Evolutionary conservation across 2,797 vertebrate species (phyloP), one percentile per base, ranked within the genome.

Genomic region (Microctenopoma steveboyesi): DNA sequence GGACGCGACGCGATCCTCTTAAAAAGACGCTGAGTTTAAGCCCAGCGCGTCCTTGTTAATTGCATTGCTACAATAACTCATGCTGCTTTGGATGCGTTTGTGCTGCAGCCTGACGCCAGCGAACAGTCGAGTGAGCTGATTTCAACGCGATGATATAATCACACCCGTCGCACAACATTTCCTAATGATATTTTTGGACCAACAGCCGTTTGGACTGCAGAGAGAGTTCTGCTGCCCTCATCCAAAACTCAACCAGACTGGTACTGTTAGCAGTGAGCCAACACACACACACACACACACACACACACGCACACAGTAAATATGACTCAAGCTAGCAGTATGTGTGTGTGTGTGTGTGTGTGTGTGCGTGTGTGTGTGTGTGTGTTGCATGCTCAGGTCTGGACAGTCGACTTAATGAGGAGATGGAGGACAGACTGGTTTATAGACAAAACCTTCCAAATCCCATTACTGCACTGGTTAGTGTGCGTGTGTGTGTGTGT

Each of bases 381-480:
- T 74, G 55, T 52, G 47, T 72, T 60, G 60, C 54, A 47, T 40
- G 55, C 60, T 42, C 16, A 45, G 51, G 50, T 81, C 56, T 77
- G 76, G 69, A 68, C 63, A 40, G 65, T 64, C 42, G 74, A 78
- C 73, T 76, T 89, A 89, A 89, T 91, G 85, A 91, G 88, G 72
- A 85, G 73, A 77, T 78, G 64, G 77, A 86, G 77, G 72, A 84
- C 78, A 72, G 73, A 80, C 87, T 88, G 82, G 82, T 86, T 87
- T 85, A 86, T 65, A 86, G 81, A 82, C 78, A 76, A 83, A 88
- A 79, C 71, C 76, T 81, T 76, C 83, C 80, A 90, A 87, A 88
- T 84, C 80, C 88, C 79, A 90, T 90, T 85, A 89, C 74, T 81
- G 64, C 82, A 69, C 77, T 79, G 60, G 85, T 88, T 76, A 72